Conservation (phyloP, 2,797 vertebrate genomes). For the Hypotaenidia okinawae region DNA sequence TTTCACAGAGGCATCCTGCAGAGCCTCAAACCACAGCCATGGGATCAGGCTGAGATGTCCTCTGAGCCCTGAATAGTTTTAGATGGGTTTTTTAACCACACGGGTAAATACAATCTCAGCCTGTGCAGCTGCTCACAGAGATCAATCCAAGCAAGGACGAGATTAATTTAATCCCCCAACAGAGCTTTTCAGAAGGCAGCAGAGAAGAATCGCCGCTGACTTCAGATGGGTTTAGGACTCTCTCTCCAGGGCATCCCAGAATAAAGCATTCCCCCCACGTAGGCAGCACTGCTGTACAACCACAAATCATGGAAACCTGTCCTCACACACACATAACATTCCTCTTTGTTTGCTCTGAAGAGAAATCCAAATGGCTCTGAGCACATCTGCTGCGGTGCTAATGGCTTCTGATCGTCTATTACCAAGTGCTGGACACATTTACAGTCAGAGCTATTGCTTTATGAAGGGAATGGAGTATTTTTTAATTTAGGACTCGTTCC, state of each 20-base stretch:
- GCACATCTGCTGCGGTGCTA: background rate
- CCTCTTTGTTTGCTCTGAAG: constrained; percentile 21
- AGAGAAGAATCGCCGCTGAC: background rate
- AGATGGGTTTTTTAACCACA: background rate
- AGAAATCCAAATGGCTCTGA: constrained; percentile 6
- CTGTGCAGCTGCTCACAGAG: background rate
- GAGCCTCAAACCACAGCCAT: background rate
- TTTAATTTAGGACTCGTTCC: background rate
- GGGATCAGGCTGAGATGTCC: background rate
- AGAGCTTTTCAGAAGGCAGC: background rate
- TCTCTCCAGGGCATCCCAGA: background rate
- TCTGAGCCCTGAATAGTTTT: background rate
- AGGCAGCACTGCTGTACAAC: background rate
- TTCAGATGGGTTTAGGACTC: background rate
- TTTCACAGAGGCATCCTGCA: background rate
- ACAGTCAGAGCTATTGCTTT: background rate
- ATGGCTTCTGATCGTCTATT: background rate
- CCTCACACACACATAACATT: background rate
- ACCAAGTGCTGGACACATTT: background rate
- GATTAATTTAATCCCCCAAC: background rate
- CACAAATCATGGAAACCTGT: background rate
- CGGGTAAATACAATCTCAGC: background rate
- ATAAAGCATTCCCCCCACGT: background rate
- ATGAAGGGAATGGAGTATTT: background rate
- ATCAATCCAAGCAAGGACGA: background rate